Percentiles rank a stretch among this genome's conserved stretches.
Conservation (phyloP, 2,888 invertebrate species). For the Yponomeuta plumbellus region DNA sequence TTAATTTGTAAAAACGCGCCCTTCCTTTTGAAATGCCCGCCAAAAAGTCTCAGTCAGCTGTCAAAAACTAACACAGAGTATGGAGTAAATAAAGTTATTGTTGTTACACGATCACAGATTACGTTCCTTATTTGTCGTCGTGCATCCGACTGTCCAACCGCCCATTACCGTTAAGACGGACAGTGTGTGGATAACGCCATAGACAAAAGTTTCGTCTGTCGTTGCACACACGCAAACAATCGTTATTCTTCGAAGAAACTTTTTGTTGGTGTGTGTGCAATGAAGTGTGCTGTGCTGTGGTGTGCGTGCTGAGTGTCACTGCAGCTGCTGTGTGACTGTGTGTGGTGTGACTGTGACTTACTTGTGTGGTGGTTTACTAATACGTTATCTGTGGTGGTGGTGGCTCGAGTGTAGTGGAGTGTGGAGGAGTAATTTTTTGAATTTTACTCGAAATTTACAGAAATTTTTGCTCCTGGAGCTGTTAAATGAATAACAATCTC, state of each 20-base stretch:
- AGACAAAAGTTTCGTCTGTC: not conserved
- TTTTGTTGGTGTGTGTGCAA: too few relatives aligned
- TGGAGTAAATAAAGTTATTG: not conserved
- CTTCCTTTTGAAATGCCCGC: too few relatives aligned
- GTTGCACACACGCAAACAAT: not conserved
- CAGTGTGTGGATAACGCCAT: not conserved
- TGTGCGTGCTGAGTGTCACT: too few relatives aligned
- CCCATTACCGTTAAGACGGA: not conserved
- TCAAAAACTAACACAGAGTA: not conserved
- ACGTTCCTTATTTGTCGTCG: not conserved
- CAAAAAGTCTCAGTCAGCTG: too few relatives aligned
- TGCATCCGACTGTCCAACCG: too few relatives aligned
- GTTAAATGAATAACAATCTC: constrained; percentile 53
- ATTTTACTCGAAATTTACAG: not conserved
- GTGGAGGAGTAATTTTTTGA: not conserved
- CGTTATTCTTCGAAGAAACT: not conserved
- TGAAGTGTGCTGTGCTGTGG: too few relatives aligned
- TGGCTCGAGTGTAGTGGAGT: not conserved
- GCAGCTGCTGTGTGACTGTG: not conserved
- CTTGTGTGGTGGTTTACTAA: not conserved
- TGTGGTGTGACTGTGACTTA: not conserved
- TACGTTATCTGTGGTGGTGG: too few relatives aligned
- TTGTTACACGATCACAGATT: not conserved
- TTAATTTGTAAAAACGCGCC: too few relatives aligned
- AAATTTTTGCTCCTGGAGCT: constrained; percentile 28